These are phyloP conservation scores for Drosophila dives DNA, from an alignment of 2,888 invertebrate genomes.

Conservation along the genomic window DNA sequence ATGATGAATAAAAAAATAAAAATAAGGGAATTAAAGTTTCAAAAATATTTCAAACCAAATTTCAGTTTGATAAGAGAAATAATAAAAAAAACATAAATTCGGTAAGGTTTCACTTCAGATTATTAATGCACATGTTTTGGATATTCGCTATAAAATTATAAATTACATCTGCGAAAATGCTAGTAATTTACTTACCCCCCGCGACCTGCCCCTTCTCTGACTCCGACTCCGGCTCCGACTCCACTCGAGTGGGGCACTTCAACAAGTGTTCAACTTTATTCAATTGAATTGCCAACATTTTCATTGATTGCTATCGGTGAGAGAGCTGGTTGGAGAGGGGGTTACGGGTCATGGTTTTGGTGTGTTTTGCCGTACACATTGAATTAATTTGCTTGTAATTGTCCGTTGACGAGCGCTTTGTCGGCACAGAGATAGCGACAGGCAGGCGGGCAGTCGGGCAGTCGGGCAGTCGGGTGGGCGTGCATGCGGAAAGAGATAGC, in stretches of 20 bases:
- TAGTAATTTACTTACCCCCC: conserved; percentile 25
- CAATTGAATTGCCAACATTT: conserved; percentile 42
- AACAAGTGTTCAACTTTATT: conserved; percentile 48
- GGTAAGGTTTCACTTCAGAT: not conserved
- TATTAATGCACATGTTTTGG: not conserved
- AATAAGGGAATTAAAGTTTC: not conserved
- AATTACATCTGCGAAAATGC: conserved; percentile 18
- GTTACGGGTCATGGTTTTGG: not conserved
- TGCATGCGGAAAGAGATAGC: not conserved
- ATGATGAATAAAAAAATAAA: no score
- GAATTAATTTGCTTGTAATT: conserved; percentile 78
- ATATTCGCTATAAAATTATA: not conserved
- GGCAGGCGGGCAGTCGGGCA: not conserved
- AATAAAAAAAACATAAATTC: not conserved
- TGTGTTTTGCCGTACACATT: conserved; percentile 45
- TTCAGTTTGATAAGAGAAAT: no score
- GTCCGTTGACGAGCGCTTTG: conserved; percentile 78
- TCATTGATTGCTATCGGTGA: conserved; percentile 48
- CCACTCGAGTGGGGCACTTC: conserved; percentile 4
- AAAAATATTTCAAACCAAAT: not conserved
- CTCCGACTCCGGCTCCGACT: not conserved
- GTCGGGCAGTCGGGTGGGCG: no score
- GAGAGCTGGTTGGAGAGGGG: conserved; percentile 3
- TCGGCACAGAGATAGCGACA: conserved; percentile 50
- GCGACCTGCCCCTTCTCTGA: not conserved